These are phyloP conservation scores for Kuschelorhynchus macadamiae DNA, from an alignment of 2,888 invertebrate species.

Conservation along the genomic window DNA sequence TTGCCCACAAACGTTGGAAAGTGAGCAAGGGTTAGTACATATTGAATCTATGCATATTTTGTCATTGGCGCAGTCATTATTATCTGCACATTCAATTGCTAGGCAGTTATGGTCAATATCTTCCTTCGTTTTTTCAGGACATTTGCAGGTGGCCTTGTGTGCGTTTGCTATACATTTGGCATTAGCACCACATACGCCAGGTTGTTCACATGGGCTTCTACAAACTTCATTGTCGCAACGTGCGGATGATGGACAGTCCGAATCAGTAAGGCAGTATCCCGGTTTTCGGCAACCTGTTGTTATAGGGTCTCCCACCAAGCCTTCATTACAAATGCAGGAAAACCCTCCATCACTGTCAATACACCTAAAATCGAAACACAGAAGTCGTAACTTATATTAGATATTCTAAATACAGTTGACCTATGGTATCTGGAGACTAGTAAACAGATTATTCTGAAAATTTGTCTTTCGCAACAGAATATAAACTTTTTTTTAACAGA, in stretches of 20 bases:
- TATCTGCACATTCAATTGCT: slow-evolving; percentile 83
- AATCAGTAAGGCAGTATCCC: slow-evolving; percentile 85
- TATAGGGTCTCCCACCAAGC: slow-evolving; percentile 83
- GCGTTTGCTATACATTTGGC: slow-evolving; percentile 80
- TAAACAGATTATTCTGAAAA: no score
- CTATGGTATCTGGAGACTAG: no score
- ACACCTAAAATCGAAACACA: slow-evolving; percentile 75
- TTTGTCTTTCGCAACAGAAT: no score
- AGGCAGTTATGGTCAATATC: slow-evolving; percentile 82
- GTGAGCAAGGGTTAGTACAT: slow-evolving; percentile 85
- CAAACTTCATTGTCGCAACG: slow-evolving; percentile 83
- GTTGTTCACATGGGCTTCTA: slow-evolving; percentile 81
- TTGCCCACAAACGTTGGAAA: slow-evolving; percentile 86
- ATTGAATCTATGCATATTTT: slow-evolving; percentile 84
- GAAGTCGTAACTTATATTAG: no score
- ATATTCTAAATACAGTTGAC: no score
- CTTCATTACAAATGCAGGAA: slow-evolving; percentile 82
- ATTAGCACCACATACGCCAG: slow-evolving; percentile 79
- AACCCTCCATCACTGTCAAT: slow-evolving; percentile 85
- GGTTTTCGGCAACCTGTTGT: slow-evolving; percentile 84
- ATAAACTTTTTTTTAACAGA: no score
- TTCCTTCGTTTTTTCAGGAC: slow-evolving; percentile 82
- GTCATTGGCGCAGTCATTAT: slow-evolving; percentile 79
- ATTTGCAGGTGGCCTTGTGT: slow-evolving; percentile 82
- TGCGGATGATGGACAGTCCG: slow-evolving; percentile 84